Percentiles rank a stretch among this genome's conserved stretches.
These are phyloP conservation scores for Caenorhabditis remanei DNA, from an alignment of 1,140 invertebrate genomes.

Conservation along the genomic window DNA sequence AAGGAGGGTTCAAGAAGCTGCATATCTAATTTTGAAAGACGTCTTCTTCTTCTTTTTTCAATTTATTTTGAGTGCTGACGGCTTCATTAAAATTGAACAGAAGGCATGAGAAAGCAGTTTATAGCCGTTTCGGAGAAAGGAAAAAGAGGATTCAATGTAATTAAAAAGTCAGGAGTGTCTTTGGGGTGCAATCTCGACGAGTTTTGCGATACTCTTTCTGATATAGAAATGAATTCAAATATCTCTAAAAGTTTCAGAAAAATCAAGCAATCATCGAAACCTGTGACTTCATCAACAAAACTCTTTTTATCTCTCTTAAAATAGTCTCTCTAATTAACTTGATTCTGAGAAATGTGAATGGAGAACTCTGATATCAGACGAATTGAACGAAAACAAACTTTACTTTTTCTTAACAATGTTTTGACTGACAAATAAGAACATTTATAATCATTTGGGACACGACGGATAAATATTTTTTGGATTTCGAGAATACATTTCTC, in stretches of 20 bases:
- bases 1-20: slow-evolving; percentile 9
- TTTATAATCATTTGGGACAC: neutral
- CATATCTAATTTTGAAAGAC: slow-evolving; percentile 34
- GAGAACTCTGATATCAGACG: too few relatives aligned
- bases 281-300: too few relatives aligned
- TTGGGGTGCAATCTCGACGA: too few relatives aligned
- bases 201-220: too few relatives aligned
- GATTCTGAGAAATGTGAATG: neutral
- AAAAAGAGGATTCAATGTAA: neutral
- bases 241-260: too few relatives aligned
- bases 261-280: too few relatives aligned
- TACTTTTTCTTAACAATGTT: neutral
- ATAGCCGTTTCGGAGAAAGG: neutral
- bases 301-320: too few relatives aligned
- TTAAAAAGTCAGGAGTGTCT: too few relatives aligned
- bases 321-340: too few relatives aligned
- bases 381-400: slow-evolving; percentile 2
- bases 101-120: neutral
- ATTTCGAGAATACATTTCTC: neutral
- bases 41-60: neutral
- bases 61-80: neutral
- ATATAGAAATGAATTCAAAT: too few relatives aligned
- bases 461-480: neutral
- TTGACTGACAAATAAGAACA: neutral
- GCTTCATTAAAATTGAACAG: slow-evolving; percentile 13